These are phyloP conservation scores for Torymus tubicola DNA, from an alignment of 2,888 invertebrate genomes.

Conservation along the genomic window DNA sequence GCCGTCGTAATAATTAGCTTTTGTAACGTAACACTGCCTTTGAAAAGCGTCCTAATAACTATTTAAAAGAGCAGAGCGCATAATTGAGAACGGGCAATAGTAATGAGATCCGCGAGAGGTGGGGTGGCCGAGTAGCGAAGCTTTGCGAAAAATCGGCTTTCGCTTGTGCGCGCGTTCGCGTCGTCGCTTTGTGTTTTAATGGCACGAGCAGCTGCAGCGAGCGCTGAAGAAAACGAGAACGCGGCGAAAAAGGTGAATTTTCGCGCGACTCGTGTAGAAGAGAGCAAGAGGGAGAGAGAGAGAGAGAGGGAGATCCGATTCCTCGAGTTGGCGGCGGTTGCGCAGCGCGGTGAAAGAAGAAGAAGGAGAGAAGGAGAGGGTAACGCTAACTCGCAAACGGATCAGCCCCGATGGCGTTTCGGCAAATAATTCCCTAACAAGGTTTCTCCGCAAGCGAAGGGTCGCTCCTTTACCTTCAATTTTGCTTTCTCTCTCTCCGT, in stretches of 20 bases:
- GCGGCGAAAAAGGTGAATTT: neutral
- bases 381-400: slow-evolving; percentile 51
- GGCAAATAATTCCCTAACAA: slow-evolving; percentile 57
- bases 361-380: neutral
- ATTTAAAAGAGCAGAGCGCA: slow-evolving; percentile 34
- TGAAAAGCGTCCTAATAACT: slow-evolving; percentile 43
- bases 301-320: slow-evolving; percentile 27
- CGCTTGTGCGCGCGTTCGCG: no score
- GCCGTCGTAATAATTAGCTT: slow-evolving; percentile 39
- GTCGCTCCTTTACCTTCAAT: slow-evolving; percentile 40
- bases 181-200: slow-evolving; percentile 31
- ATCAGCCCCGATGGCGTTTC: slow-evolving; percentile 55
- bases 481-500: neutral
- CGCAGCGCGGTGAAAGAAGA: neutral
- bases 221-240: no score
- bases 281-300: neutral
- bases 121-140: neutral
- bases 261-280: slow-evolving; percentile 9
- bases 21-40: slow-evolving; percentile 21
- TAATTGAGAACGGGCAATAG: slow-evolving; percentile 26
- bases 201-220: neutral
- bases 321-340: neutral
- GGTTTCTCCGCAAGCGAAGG: slow-evolving; percentile 46
- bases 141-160: slow-evolving; percentile 23
- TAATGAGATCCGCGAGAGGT: slow-evolving; percentile 37